Percentiles rank a stretch among this genome's conserved stretches.
phyloP scores from a whole-genome alignment of 2,113 vertebrate species.

The Ptilonorhynchus violaceus region DNA sequence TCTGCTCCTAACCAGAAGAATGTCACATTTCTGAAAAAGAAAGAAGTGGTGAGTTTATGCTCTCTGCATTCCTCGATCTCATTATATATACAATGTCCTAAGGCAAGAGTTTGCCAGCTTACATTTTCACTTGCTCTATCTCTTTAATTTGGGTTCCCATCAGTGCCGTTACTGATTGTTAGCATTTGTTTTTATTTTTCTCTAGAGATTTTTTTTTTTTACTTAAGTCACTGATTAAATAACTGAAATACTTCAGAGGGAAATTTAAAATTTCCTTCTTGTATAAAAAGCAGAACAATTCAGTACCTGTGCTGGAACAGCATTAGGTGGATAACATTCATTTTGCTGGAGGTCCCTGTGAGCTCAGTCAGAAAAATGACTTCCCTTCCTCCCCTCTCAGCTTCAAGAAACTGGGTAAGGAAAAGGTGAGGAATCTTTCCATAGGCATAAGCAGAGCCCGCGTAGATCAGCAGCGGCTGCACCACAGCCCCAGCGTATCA shows the following conservation, averaged over 20 bases:
- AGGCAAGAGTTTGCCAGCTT: constrained; percentile 53
- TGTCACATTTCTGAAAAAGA: constrained; percentile 4
- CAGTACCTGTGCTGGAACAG: neutral
- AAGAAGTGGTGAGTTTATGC: constrained; percentile 11
- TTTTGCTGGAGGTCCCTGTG: constrained; percentile 11
- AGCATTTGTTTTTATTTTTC: constrained; percentile 39
- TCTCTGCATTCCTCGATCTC: constrained; percentile 20
- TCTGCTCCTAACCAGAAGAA: constrained; percentile 40
- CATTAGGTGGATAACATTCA: neutral
- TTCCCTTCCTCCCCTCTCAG: neutral
- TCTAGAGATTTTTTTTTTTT: neutral
- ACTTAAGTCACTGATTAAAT: neutral
- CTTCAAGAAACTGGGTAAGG: neutral
- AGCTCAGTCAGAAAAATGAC: neutral
- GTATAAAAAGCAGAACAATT: neutral
- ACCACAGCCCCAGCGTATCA: neutral
- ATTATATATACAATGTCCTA: constrained; percentile 58
- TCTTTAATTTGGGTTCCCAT: constrained; percentile 41
- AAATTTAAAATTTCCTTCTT: neutral
- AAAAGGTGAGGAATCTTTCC: neutral
- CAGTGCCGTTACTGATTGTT: constrained; percentile 22
- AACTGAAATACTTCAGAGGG: constrained; percentile 5
- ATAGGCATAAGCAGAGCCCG: neutral
- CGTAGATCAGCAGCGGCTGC: neutral
- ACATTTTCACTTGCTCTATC: constrained; percentile 39